Evolutionary conservation across 2,888 invertebrate genomes (phyloP).

Genomic region (Uloborus plumipes): DNA sequence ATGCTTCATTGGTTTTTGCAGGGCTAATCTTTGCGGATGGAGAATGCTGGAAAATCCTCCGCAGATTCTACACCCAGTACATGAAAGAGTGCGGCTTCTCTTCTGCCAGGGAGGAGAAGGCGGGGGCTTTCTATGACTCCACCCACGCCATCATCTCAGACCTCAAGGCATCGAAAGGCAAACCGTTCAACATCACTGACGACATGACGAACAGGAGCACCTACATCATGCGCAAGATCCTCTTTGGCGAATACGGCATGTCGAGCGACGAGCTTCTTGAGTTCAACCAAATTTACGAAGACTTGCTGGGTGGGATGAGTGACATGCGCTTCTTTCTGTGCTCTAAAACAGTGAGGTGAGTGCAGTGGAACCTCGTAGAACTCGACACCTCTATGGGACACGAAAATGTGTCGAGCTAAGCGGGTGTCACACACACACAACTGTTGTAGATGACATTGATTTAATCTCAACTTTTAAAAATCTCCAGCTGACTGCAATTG

Average conservation of each 20-base stretch:
- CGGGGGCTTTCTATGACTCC: constrained; percentile 14
- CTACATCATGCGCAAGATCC: background rate
- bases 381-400: too few species aligned
- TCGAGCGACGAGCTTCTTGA: background rate
- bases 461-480: too few species aligned
- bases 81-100: constrained; percentile 13
- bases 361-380: too few species aligned
- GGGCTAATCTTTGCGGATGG: constrained; percentile 15
- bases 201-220: constrained; percentile 1
- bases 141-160: background rate
- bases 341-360: too few species aligned
- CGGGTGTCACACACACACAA: too few species aligned
- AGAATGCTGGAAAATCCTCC: constrained; percentile 10
- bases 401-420: too few species aligned
- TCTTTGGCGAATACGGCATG: constrained; percentile 7
- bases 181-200: background rate
- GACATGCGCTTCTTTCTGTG: background rate
- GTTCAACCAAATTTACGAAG: background rate
- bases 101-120: background rate
- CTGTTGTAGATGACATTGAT: too few species aligned
- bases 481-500: too few species aligned
- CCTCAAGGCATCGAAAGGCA: background rate
- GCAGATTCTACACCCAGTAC: constrained; percentile 5
- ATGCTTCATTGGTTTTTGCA: too few species aligned
- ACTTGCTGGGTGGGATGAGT: background rate